A percentile compares a stretch with the other conserved stretches of the same genome.
phyloP scores from a whole-genome alignment of 1,140 invertebrate genomes.

The Zeugodacus cucurbitae region DNA sequence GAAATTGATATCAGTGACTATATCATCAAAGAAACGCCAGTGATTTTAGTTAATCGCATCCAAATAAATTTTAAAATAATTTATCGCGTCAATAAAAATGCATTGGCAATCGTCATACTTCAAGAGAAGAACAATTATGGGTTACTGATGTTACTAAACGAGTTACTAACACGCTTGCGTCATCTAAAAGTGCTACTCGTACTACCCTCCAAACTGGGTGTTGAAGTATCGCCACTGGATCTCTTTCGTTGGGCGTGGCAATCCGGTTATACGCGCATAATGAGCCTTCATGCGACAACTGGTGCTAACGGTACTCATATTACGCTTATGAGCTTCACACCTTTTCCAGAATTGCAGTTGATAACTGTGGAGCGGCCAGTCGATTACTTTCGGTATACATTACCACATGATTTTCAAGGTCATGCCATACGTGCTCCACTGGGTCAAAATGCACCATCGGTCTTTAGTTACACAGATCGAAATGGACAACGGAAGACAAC shows the following conservation, averaged over 20 bases:
- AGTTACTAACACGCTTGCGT: background rate
- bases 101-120: no score
- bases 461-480: background rate
- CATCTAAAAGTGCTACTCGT: background rate
- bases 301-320: background rate
- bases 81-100: no score
- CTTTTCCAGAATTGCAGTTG: background rate
- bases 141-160: no score
- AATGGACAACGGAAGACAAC: background rate
- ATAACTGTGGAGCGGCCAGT: background rate
- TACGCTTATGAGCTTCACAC: background rate
- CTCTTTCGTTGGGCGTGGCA: background rate
- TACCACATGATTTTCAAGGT: background rate
- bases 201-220: background rate
- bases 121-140: no score
- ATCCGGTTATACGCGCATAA: background rate
- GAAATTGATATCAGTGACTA: no score
- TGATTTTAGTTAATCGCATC: no score
- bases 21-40: no score
- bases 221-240: background rate
- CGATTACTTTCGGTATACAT: background rate
- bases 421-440: background rate
- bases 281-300: background rate
- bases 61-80: no score
- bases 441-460: background rate